These are phyloP conservation scores for Liopterus haemorrhoidalis DNA, from an alignment of 2,888 invertebrate genomes.

Conservation along the genomic window DNA sequence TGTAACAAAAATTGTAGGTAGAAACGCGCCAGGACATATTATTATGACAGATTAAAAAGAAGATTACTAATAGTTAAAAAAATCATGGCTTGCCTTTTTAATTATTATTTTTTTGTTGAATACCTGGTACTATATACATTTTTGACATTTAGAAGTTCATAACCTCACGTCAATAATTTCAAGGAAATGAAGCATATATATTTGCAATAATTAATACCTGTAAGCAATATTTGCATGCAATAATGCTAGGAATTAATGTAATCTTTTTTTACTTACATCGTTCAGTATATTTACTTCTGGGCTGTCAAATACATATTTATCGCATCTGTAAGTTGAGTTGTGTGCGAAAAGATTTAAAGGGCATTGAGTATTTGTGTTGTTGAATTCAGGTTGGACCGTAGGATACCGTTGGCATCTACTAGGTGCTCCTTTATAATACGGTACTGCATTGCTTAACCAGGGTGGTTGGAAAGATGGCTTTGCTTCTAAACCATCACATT, in stretches of 20 bases:
- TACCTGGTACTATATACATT: too few species aligned
- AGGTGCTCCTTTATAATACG: constrained; percentile 36
- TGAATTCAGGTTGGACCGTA: constrained; percentile 1
- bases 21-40: too few species aligned
- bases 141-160: too few species aligned
- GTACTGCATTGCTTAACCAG: constrained; percentile 42
- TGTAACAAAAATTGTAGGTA: too few species aligned
- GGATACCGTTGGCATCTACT: constrained; percentile 33
- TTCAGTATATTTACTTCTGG: constrained; percentile 39
- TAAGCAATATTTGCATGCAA: too few species aligned
- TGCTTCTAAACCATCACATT: constrained; percentile 38
- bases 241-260: not conserved
- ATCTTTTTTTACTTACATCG: constrained; percentile 37
- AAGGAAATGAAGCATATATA: too few species aligned
- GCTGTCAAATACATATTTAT: constrained; percentile 38
- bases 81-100: too few species aligned
- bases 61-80: too few species aligned
- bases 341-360: constrained; percentile 29
- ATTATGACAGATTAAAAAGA: too few species aligned
- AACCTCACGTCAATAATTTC: too few species aligned
- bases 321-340: constrained; percentile 33
- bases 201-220: too few species aligned
- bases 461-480: constrained; percentile 35
- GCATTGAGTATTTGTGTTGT: constrained; percentile 8
- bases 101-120: too few species aligned